Conservation (phyloP, 2,113 vertebrate genomes). For the Euleptes europaea region DNA sequence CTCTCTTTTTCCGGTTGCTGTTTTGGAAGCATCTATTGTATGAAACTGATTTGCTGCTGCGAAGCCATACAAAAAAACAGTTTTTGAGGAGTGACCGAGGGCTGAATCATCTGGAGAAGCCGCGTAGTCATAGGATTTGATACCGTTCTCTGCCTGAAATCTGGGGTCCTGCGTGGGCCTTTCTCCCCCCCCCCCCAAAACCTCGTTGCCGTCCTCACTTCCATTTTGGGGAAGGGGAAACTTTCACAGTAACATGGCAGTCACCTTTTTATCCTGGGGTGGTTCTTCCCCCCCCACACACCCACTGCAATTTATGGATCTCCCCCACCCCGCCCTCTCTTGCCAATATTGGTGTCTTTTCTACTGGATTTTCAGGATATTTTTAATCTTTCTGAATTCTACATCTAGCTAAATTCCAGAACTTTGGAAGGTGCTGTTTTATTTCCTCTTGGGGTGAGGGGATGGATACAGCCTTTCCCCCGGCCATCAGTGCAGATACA, state of each 20-base stretch:
- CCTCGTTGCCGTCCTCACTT: background rate
- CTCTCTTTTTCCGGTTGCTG: conserved; percentile 58
- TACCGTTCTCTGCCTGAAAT: conserved; percentile 49
- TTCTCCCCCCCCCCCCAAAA: background rate
- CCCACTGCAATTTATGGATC: too few relatives aligned
- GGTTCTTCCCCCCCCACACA: too few relatives aligned
- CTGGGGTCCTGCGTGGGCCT: background rate
- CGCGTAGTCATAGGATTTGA: conserved; percentile 51
- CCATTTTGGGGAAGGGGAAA: conserved; percentile 41
- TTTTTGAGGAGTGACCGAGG: conserved; percentile 61
- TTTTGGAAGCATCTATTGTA: conserved; percentile 67
- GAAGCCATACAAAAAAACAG: conserved; percentile 73
- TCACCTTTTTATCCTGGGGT: conserved; percentile 25
- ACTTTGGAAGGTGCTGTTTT: conserved; percentile 68
- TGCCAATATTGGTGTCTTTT: too few relatives aligned
- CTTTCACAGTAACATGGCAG: conserved; percentile 17
- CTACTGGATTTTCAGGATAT: conserved; percentile 53
- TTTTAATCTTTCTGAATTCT: conserved; percentile 52
- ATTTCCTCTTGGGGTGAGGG: background rate
- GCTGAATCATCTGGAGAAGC: conserved; percentile 53
- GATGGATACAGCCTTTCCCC: background rate
- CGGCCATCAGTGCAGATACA: conserved; percentile 18
- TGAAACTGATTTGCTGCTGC: conserved; percentile 71
- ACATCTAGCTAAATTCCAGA: conserved; percentile 40
- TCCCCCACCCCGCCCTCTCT: background rate